A percentile compares a stretch with the other conserved stretches of the same genome.
phyloP scores from a whole-genome alignment of 1,140 invertebrate genomes.

The Pseudomyrmex pallidus region DNA sequence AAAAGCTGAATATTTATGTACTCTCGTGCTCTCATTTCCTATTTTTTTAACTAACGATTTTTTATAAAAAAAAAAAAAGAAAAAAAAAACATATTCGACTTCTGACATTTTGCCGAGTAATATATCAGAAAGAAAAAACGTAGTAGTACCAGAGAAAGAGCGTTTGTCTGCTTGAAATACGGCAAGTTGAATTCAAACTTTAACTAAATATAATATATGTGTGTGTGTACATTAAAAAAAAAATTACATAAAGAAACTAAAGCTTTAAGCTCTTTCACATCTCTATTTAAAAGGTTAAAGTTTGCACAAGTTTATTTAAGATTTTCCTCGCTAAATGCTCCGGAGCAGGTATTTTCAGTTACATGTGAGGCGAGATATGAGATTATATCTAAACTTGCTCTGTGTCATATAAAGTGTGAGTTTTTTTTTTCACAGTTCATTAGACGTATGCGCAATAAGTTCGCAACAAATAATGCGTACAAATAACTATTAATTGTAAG shows the following conservation, averaged over 20 bases:
- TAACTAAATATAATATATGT: background rate
- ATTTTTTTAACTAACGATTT: background rate
- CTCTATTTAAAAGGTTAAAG: constrained; percentile 14
- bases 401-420: background rate
- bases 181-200: background rate
- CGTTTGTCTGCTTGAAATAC: background rate
- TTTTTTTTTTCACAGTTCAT: no score
- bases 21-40: background rate
- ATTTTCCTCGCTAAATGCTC: constrained; percentile 10
- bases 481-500: constrained; percentile 8
- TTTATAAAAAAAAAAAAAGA: constrained; percentile 2
- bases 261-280: no score
- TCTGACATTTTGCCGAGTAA: background rate
- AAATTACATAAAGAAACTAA: no score
- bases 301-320: constrained; percentile 3
- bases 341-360: background rate
- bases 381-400: constrained; percentile 10
- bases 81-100: background rate
- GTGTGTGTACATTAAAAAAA: background rate
- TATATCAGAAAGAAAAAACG: background rate
- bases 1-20: constrained; percentile 25
- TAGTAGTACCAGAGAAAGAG: no score
- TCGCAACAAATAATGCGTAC: background rate
- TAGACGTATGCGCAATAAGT: no score
- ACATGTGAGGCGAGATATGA: background rate